Evolutionary conservation across 2,113 vertebrate species (phyloP), one percentile per base, ranked within the genome.

Genomic region (Epinephelus moara): DNA sequence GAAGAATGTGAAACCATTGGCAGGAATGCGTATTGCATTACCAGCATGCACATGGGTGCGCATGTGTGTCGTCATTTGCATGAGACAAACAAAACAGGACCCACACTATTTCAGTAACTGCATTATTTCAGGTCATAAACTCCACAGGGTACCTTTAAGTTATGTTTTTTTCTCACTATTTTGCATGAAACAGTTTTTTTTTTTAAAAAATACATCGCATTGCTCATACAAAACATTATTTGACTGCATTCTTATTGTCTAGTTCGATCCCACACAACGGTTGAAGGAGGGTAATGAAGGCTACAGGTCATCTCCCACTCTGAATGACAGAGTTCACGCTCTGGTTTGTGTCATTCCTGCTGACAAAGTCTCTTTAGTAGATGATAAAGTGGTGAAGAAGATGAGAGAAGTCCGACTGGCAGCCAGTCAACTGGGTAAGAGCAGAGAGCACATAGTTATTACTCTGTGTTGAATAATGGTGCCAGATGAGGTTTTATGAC

Each of bases 341-440:
- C 72, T 91, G 59, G 81, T 86, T 19, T 84, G 10, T 77, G 78
- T 91, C 1, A 0, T 88, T 23, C 12, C 81, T 21, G 78, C 60
- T 0, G 15, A 13, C 23, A 11, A 3, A 17, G 0, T 69, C 0
- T 0, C 0, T 57, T 0, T 77, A 3, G 5, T 86, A 14, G 5
- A 7, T 33, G 23, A 66, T 0, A 7, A 42, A 14, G 1, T 68
- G 11, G 0, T 50, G 23, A 14, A 25, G 0, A 91, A 88, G 73
- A 73, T 88, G 75, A 82, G 56, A 14, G 45, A 68, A 0, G 71
- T 86, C 55, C 56, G 85, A 75, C 17, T 9, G 1, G 61, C 70
- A 60, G 88, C 88, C 11, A 52, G n/a, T 4, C 57, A 80, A 0
- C 4, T 85, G 50, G 55, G 80, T 89, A 74, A 87, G 67, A 66